A percentile compares a stretch with the other conserved stretches of the same genome.
Conservation (phyloP, 2,888 invertebrate species). For the Eustalomyia histrio region DNA sequence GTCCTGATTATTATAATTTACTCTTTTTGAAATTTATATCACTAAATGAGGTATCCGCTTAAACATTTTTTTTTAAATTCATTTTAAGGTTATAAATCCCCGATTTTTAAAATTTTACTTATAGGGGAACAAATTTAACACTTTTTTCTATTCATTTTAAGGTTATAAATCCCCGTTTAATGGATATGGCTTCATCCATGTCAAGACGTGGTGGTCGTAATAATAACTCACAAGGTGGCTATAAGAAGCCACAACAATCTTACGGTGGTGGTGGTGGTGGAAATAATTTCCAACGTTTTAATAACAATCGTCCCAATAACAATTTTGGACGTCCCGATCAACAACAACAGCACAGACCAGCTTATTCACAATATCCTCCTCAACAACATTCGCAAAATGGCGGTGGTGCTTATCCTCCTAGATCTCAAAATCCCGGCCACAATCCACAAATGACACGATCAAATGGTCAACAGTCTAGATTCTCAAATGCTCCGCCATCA, state of each 20-base stretch:
- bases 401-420: slow-evolving; percentile 44
- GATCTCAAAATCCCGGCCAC: slow-evolving; percentile 38
- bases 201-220: slow-evolving; percentile 74
- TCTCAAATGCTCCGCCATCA: slow-evolving; percentile 68
- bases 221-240: slow-evolving; percentile 73
- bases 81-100: too few relatives aligned
- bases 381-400: slow-evolving; percentile 35
- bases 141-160: slow-evolving; percentile 65
- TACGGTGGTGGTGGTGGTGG: slow-evolving; percentile 53
- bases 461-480: slow-evolving; percentile 71
- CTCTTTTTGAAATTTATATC: too few relatives aligned
- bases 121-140: too few relatives aligned
- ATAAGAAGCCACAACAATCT: slow-evolving; percentile 47
- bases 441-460: slow-evolving; percentile 67
- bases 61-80: too few relatives aligned
- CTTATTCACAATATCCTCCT: slow-evolving; percentile 59
- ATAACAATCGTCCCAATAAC: slow-evolving; percentile 50
- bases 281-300: slow-evolving; percentile 54
- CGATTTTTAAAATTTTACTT: too few relatives aligned
- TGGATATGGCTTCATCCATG: slow-evolving; percentile 83
- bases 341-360: slow-evolving; percentile 66
- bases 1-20: too few relatives aligned
- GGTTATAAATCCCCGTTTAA: slow-evolving; percentile 92
- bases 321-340: slow-evolving; percentile 55
- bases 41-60: too few relatives aligned